phyloP scores from a whole-genome alignment of 1,140 invertebrate species.

The Apis florea region DNA sequence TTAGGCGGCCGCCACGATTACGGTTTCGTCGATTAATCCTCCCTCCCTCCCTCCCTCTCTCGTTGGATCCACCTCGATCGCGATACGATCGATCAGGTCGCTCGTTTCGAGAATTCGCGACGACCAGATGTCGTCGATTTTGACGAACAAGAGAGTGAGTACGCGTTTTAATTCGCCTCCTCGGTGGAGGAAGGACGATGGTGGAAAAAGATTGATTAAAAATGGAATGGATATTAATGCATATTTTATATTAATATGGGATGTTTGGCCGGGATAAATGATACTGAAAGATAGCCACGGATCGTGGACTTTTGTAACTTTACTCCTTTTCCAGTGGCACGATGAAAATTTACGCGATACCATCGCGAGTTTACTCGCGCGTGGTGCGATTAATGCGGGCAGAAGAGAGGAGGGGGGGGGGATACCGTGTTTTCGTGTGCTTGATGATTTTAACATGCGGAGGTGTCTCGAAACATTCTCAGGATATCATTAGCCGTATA shows the following conservation, averaged over 20 bases:
- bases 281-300: background rate
- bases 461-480: slow-evolving; percentile 6
- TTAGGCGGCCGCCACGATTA: slow-evolving; percentile 33
- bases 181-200: no score
- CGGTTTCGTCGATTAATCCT: slow-evolving; percentile 64
- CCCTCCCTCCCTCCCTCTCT: no score
- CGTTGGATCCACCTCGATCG: no score
- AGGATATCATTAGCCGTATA: slow-evolving; percentile 21
- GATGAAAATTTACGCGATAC: slow-evolving; percentile 18
- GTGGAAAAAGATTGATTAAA: slow-evolving; percentile 3
- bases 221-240: slow-evolving; percentile 7
- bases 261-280: slow-evolving; percentile 2
- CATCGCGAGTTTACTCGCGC: background rate
- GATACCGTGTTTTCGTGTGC: background rate
- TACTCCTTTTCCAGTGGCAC: no score
- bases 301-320: background rate
- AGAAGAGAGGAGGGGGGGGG: background rate
- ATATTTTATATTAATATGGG: no score
- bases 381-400: background rate
- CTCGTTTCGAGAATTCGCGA: no score
- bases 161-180: no score
- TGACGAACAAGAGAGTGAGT: rapidly evolving
- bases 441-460: background rate
- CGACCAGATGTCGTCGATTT: no score
- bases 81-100: no score